A percentile compares a stretch with the other conserved stretches of the same genome.
Conservation (phyloP, 1,140 invertebrate species). For the Potamilus streckersoni region DNA sequence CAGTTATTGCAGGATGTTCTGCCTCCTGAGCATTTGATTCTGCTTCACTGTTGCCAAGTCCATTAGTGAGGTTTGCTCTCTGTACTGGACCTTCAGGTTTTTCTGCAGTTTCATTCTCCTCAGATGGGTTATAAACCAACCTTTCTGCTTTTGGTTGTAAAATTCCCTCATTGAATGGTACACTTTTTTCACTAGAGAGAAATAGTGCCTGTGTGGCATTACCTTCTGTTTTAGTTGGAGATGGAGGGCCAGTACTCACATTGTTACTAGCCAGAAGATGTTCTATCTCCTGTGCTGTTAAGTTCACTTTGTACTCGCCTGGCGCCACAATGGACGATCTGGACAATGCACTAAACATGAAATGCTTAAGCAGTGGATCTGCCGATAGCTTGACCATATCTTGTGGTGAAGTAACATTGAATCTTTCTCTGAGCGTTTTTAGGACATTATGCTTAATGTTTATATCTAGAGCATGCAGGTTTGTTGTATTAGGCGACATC, state of each 20-base stretch:
- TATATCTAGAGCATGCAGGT: slow-evolving; percentile 20
- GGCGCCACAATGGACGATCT: slow-evolving; percentile 1
- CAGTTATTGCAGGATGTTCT: not conserved
- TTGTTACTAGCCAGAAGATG: slow-evolving; percentile 2
- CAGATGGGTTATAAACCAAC: not conserved
- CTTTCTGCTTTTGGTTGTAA: not conserved
- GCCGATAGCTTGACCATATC: slow-evolving; percentile 7
- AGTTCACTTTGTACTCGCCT: slow-evolving; percentile 25
- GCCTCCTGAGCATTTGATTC: no score
- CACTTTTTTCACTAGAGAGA: not conserved
- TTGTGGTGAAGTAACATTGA: slow-evolving; percentile 17
- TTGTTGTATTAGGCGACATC: not conserved
- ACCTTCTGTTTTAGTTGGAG: not conserved
- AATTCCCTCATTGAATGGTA: not conserved
- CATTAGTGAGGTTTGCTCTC: no score
- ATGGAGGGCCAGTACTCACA: not conserved
- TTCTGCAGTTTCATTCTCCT: slow-evolving; percentile 2
- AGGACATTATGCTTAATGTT: slow-evolving; percentile 18
- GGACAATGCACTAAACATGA: slow-evolving; percentile 22
- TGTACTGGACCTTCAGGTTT: not conserved
- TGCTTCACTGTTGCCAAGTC: not conserved
- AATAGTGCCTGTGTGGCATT: slow-evolving; percentile 9
- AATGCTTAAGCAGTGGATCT: slow-evolving; percentile 16
- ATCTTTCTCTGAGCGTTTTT: slow-evolving; percentile 9
- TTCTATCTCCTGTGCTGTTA: slow-evolving; percentile 10